phyloP scores from a whole-genome alignment of 2,888 invertebrate genomes.

The Thysanoteuthis rhombus region DNA sequence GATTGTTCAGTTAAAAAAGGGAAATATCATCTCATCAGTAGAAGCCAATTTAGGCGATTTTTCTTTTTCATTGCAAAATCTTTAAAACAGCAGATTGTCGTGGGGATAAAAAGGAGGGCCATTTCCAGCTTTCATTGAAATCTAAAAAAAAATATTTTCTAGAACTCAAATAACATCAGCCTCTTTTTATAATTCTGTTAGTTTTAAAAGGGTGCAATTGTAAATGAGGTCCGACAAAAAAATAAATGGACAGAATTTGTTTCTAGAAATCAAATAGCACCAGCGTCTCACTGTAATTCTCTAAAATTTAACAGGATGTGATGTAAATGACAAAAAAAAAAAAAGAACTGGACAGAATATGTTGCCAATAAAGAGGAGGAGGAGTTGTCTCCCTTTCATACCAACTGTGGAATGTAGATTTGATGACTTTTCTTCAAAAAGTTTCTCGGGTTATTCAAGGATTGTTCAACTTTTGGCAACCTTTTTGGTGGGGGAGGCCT shows the following conservation, averaged over 20 bases:
- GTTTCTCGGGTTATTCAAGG: constrained; percentile 41
- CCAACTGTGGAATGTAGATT: constrained; percentile 39
- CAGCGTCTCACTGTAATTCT: not conserved
- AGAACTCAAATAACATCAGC: not conserved
- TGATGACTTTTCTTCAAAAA: constrained; percentile 45
- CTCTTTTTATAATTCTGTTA: not conserved
- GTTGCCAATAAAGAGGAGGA: not conserved
- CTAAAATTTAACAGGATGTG: not conserved
- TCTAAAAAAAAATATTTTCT: no score
- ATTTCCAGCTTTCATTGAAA: no score
- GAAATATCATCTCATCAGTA: no score
- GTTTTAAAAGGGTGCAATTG: not conserved
- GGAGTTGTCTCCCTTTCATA: not conserved
- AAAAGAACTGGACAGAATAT: not conserved
- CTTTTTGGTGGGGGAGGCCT: constrained; percentile 38
- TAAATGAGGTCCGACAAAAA: no score
- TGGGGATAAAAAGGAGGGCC: no score
- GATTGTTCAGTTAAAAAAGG: no score
- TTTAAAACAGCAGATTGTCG: no score
- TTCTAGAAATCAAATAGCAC: not conserved
- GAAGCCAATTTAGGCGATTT: no score
- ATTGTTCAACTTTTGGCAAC: constrained; percentile 39
- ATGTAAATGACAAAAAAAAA: not conserved
- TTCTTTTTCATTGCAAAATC: no score
- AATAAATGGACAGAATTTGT: not conserved